Evolutionary conservation across 2,797 vertebrate species (phyloP).

Genomic region (Delichon dasypus): DNA sequence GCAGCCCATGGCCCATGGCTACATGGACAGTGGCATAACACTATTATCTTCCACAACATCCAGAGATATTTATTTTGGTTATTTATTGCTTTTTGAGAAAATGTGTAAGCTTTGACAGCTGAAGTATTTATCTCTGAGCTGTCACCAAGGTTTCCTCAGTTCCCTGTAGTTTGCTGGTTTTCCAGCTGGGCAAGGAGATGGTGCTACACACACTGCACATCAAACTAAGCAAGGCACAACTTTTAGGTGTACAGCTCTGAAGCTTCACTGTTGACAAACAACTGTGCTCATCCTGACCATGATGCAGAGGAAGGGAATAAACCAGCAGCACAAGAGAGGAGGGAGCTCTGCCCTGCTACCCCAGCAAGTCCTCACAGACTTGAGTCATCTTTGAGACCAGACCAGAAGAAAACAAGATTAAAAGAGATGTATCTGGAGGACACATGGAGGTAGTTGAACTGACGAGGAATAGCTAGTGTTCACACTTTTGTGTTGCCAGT

Average conservation of each 20-base stretch:
- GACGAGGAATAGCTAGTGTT: neutral
- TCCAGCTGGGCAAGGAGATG: rapidly evolving
- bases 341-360: neutral
- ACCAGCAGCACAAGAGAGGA: neutral
- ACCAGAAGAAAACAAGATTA: neutral
- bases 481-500: neutral
- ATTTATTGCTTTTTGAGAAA: neutral
- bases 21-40: neutral
- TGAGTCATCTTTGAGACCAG: neutral
- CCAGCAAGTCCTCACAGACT: neutral
- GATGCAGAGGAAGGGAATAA: neutral
- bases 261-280: neutral
- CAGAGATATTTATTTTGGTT: neutral
- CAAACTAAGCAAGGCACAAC: neutral
- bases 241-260: neutral
- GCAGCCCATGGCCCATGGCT: neutral
- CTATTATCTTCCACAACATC: neutral
- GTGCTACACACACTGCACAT: neutral
- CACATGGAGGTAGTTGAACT: neutral
- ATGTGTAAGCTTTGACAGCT: neutral
- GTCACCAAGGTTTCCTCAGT: neutral
- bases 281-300: neutral
- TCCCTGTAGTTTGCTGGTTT: neutral
- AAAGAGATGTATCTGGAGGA: neutral
- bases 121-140: neutral